phyloP scores from a whole-genome alignment of 2,797 vertebrate species.

The Centroberyx gerrardi region DNA sequence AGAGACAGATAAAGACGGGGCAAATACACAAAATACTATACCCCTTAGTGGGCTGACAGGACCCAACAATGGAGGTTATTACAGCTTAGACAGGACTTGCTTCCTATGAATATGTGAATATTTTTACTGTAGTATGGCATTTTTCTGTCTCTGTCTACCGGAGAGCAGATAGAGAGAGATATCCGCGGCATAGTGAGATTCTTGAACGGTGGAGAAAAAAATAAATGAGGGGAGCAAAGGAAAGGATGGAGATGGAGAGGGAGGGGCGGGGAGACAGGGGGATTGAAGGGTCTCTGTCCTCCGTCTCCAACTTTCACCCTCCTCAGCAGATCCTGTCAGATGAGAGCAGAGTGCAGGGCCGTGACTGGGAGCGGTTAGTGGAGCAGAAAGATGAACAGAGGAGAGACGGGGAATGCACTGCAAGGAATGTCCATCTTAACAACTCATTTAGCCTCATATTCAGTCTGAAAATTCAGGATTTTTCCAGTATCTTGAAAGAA shows the following conservation, averaged over 20 bases:
- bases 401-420: conserved; percentile 1
- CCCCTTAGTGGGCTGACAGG: conserved; percentile 1
- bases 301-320: conserved; percentile 62
- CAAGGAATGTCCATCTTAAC: conserved; percentile 49
- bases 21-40: conserved; percentile 11
- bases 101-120: conserved; percentile 17
- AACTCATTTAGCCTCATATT: conserved; percentile 50
- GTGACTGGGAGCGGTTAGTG: conserved; percentile 51
- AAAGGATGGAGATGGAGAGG: conserved; percentile 24
- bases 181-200: neutral
- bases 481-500: too few species aligned
- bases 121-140: conserved; percentile 4
- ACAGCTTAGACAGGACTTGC: neutral
- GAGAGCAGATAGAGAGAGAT: neutral
- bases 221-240: neutral
- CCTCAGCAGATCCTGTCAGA: conserved; percentile 71
- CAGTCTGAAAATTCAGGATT: conserved; percentile 35
- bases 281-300: conserved; percentile 48
- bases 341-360: conserved; percentile 35
- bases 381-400: conserved; percentile 61
- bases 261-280: conserved; percentile 42
- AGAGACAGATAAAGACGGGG: neutral
- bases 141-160: conserved; percentile 21
- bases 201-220: neutral
- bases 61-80: neutral